These are phyloP conservation scores for Lobophora halterata DNA, from an alignment of 2,888 invertebrate species.

Conservation along the genomic window DNA sequence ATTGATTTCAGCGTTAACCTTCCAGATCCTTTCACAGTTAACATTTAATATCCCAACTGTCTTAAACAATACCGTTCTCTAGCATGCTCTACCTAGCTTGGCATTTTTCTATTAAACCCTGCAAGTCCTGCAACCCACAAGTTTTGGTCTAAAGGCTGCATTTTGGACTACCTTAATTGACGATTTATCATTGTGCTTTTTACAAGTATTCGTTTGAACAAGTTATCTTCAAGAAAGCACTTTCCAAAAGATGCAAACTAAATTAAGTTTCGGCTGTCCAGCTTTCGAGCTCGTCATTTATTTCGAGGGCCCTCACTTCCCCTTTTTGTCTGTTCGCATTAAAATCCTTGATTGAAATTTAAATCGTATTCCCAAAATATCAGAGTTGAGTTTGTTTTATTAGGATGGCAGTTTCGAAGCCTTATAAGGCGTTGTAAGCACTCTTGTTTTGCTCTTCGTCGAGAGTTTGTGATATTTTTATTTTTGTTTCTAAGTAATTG, in stretches of 20 bases:
- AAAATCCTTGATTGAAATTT: slow-evolving; percentile 53
- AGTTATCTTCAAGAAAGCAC: slow-evolving; percentile 43
- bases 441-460: slow-evolving; percentile 47
- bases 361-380: slow-evolving; percentile 51
- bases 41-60: too few species aligned
- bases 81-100: too few species aligned
- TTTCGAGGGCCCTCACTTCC: slow-evolving; percentile 52
- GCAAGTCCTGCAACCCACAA: slow-evolving; percentile 3
- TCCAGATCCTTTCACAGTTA: too few species aligned
- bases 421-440: slow-evolving; percentile 40
- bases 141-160: too few species aligned
- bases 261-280: slow-evolving; percentile 58
- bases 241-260: slow-evolving; percentile 56
- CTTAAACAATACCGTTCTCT: too few species aligned
- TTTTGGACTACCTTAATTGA: too few species aligned
- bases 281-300: slow-evolving; percentile 49
- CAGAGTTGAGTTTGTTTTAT: slow-evolving; percentile 55
- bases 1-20: too few species aligned
- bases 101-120: too few species aligned
- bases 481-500: slow-evolving; percentile 41
- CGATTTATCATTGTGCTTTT: too few species aligned
- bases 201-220: slow-evolving; percentile 34
- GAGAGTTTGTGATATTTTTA: slow-evolving; percentile 44
- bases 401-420: slow-evolving; percentile 23
- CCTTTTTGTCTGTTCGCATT: slow-evolving; percentile 45